Base-by-base conservation (phyloP, 2,888 invertebrate species). In the Rugalucina vietnamica region DNA sequence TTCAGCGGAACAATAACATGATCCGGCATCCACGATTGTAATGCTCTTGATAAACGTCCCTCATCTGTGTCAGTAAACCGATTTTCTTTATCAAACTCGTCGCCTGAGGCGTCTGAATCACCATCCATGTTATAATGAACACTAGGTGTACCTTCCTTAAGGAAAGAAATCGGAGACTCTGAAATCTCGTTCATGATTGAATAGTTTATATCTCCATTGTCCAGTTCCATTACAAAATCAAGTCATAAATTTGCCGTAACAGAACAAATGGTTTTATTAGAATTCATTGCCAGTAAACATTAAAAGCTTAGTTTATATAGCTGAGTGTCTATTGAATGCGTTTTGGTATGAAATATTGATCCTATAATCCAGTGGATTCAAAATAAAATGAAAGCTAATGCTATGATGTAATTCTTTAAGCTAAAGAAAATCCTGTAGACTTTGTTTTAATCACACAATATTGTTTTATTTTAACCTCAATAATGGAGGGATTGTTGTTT, bases 1-100 rank as follows among this genome's bases (percentile, higher is more conserved):
- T 89, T 87, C 8, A 91, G 76, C 10, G 80, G 81, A 0, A 60
- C 82, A 70, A 90, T 88, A 2, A 76, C 80, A 72, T 92, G 90
- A 43, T 90, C 88, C 0, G 89, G 84, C 92, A 90, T 91, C 92
- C 92, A 92, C 27, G 87, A 76, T 39, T 90, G 90, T 49, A 92
- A 79, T 8, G 90, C 84, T 10, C 90, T 72, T 2, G 91, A 91
- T 27, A 92, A 50, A 14, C 91, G 78, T 1, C 89, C 90, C 76
- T 92, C 91, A 32, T 90, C 88, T 3, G 90, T 86, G 12, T 88
- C 87, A 0, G 82, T 65, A 14, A 76, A 79, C 0, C 74, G n/a
- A 18, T 24, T 12, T 14, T 37, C 36, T 10, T 34, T 32, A 24
- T 81, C 87, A 65, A 81, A 82, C 24, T 83, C 87, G 54, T 74